These are phyloP conservation scores for Formica exsecta DNA, from an alignment of 1,140 invertebrate genomes.

Conservation along the genomic window DNA sequence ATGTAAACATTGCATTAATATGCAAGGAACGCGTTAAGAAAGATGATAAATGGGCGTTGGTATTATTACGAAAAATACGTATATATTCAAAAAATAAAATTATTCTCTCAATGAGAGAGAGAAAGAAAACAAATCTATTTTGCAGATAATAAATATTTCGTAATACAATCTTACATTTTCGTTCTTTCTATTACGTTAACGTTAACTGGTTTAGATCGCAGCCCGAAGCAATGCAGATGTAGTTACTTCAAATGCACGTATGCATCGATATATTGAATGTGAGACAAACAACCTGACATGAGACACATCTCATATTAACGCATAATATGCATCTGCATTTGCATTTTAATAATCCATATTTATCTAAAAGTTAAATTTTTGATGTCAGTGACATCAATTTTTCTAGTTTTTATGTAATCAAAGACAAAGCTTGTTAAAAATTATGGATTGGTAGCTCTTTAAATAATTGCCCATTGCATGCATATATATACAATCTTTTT, in stretches of 20 bases:
- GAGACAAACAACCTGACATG: neutral
- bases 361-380: neutral
- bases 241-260: constrained; percentile 22
- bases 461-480: neutral
- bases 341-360: neutral
- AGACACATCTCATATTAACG: neutral
- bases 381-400: neutral
- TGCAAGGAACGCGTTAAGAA: neutral
- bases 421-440: neutral
- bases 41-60: constrained; percentile 19
- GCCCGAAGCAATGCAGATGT: neutral
- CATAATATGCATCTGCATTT: neutral
- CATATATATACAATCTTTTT: no score
- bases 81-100: constrained; percentile 27
- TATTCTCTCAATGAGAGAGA: no score
- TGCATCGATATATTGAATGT: constrained; percentile 9
- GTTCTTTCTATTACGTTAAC: neutral
- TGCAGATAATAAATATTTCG: constrained; percentile 46
- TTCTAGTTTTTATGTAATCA: neutral
- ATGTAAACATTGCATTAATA: constrained; percentile 38
- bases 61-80: neutral
- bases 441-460: neutral
- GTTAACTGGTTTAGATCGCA: neutral
- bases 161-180: constrained; percentile 29
- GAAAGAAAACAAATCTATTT: constrained; percentile 22